These are phyloP conservation scores for Urechis unicinctus DNA, from an alignment of 2,888 invertebrate species.

Conservation along the genomic window DNA sequence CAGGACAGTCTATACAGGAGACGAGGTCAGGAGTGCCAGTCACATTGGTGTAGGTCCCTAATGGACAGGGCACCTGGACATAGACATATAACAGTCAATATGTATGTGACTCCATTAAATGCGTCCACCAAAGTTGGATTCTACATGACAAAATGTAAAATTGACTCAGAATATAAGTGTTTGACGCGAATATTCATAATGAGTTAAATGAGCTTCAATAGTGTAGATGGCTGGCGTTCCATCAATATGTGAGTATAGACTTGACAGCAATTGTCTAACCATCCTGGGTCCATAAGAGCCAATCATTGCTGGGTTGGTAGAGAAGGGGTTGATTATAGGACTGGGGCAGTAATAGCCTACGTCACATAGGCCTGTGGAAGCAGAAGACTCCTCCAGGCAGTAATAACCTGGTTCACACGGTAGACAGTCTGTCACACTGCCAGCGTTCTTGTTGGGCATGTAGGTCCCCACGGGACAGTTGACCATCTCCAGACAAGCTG, in stretches of 20 bases:
- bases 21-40: conserved; percentile 30
- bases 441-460: conserved; percentile 28
- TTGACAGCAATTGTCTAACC: conserved; percentile 27
- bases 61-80: too few species aligned
- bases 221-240: too few species aligned
- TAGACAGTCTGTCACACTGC: conserved; percentile 32
- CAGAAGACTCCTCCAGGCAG: conserved; percentile 33
- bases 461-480: conserved; percentile 44
- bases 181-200: too few species aligned
- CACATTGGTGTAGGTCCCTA: conserved; percentile 37
- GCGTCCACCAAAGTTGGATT: too few species aligned
- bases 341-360: conserved; percentile 44
- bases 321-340: conserved; percentile 35
- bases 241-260: too few species aligned
- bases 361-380: conserved; percentile 29
- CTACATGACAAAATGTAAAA: too few species aligned
- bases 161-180: too few species aligned
- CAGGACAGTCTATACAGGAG: conserved; percentile 33
- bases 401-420: conserved; percentile 41
- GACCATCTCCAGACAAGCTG: conserved; percentile 41
- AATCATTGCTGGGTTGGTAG: conserved; percentile 28
- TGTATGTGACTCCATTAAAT: too few species aligned
- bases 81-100: too few species aligned
- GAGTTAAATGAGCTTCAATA: too few species aligned
- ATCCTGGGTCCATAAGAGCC: conserved; percentile 41